phyloP scores from a whole-genome alignment of 2,888 invertebrate species.

The Baccha elongata region DNA sequence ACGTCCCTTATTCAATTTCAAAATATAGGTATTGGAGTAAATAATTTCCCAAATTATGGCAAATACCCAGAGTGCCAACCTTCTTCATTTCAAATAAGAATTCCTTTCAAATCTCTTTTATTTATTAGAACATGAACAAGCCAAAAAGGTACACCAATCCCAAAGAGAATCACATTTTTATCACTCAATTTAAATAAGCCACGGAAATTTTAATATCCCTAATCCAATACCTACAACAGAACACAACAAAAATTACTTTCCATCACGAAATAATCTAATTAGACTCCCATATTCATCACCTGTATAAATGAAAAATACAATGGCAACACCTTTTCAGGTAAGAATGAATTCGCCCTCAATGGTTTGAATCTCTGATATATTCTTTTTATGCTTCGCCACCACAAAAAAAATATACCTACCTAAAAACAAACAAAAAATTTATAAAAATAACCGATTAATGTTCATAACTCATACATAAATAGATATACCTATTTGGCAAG shows the following conservation, averaged over 20 bases:
- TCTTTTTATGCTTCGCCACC: slow-evolving; percentile 25
- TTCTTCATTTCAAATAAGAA: slow-evolving; percentile 18
- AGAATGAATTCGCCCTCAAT: slow-evolving; percentile 53
- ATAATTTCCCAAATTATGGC: slow-evolving; percentile 22
- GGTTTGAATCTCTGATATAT: slow-evolving; percentile 62
- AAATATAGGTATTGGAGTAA: too few species aligned
- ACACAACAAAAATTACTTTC: slow-evolving; percentile 15
- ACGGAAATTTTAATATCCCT: neutral
- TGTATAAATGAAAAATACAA: slow-evolving; percentile 27
- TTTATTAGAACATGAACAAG: slow-evolving; percentile 17
- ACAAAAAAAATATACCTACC: slow-evolving; percentile 13
- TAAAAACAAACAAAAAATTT: neutral
- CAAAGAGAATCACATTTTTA: neutral
- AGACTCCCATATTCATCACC: slow-evolving; percentile 10
- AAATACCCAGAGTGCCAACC: neutral
- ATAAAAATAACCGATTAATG: slow-evolving; percentile 25
- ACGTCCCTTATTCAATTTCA: too few species aligned
- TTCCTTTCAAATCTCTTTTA: neutral
- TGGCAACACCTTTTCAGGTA: slow-evolving; percentile 68
- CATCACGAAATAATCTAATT: slow-evolving; percentile 52
- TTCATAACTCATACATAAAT: slow-evolving; percentile 49
- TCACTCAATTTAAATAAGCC: slow-evolving; percentile 9
- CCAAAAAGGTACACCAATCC: neutral
- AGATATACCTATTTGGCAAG: slow-evolving; percentile 41
- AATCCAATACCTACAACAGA: slow-evolving; percentile 1